Conservation (phyloP, 1,140 invertebrate species). For the Archivesica marissinica region DNA sequence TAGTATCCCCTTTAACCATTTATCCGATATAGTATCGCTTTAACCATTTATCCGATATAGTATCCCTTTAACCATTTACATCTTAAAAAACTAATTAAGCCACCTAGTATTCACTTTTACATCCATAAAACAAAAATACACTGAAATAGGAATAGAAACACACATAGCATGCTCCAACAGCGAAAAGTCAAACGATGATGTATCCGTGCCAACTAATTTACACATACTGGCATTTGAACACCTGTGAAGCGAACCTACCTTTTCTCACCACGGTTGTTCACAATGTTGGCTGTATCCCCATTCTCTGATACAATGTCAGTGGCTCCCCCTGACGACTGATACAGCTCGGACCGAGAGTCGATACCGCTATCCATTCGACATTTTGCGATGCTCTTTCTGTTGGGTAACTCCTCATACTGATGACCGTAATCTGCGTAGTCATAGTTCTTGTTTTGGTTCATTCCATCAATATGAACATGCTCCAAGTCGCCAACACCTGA, state of each 20-base stretch:
- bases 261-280: constrained; percentile 37
- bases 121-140: no score
- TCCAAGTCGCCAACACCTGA: constrained; percentile 56
- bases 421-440: constrained; percentile 63
- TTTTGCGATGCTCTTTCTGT: constrained; percentile 53
- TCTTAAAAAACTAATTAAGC: no score
- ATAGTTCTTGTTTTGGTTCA: constrained; percentile 45
- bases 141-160: no score
- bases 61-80: no score
- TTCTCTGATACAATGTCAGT: constrained; percentile 44
- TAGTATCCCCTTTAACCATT: no score
- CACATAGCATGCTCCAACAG: no score
- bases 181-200: no score
- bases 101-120: no score
- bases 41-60: no score
- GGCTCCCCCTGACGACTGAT: constrained; percentile 52
- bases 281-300: constrained; percentile 25
- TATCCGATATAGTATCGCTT: no score
- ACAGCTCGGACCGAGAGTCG: constrained; percentile 43
- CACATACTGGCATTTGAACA: no score
- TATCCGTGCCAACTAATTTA: no score
- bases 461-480: constrained; percentile 45
- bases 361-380: constrained; percentile 22
- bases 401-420: constrained; percentile 59
- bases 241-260: constrained; percentile 18